phyloP scores from a whole-genome alignment of 2,113 vertebrate species.

The Gadus macrocephalus region DNA sequence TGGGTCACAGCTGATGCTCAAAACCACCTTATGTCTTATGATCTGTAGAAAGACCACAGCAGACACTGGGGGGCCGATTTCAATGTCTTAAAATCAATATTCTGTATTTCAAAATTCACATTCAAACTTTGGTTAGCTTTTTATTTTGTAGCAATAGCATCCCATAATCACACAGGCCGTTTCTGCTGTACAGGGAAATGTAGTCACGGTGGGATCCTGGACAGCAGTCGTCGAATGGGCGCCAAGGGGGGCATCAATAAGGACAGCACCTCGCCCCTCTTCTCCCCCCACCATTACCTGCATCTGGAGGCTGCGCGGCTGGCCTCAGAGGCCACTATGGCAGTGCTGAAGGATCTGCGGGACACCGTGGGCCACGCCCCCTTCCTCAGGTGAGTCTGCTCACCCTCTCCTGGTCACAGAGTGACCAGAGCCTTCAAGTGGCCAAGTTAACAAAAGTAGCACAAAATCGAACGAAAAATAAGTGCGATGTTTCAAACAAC shows the following conservation, averaged over 20 bases:
- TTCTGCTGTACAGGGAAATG: conserved; percentile 74
- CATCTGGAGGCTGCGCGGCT: conserved; percentile 73
- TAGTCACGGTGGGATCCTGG: conserved; percentile 82
- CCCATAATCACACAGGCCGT: background rate
- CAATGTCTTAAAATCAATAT: background rate
- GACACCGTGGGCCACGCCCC: conserved; percentile 65
- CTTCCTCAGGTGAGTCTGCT: conserved; percentile 73
- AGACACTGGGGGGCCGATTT: too few species aligned
- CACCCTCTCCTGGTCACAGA: background rate
- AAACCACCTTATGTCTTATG: too few species aligned
- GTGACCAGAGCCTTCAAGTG: too few species aligned
- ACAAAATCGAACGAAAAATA: too few species aligned
- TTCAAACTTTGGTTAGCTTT: background rate
- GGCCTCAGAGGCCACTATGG: conserved; percentile 74
- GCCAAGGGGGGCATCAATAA: conserved; percentile 86
- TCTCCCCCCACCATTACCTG: conserved; percentile 81
- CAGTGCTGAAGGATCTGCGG: conserved; percentile 73
- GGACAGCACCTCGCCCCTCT: conserved; percentile 77
- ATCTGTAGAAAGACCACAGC: too few species aligned
- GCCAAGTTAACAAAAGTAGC: too few species aligned
- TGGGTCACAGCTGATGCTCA: conserved; percentile 15
- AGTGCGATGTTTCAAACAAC: too few species aligned
- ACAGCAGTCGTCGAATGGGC: conserved; percentile 68
- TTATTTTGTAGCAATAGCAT: background rate
- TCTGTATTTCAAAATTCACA: background rate